These are phyloP conservation scores for Andrena bucephala DNA, from an alignment of 2,888 invertebrate genomes.

Conservation along the genomic window DNA sequence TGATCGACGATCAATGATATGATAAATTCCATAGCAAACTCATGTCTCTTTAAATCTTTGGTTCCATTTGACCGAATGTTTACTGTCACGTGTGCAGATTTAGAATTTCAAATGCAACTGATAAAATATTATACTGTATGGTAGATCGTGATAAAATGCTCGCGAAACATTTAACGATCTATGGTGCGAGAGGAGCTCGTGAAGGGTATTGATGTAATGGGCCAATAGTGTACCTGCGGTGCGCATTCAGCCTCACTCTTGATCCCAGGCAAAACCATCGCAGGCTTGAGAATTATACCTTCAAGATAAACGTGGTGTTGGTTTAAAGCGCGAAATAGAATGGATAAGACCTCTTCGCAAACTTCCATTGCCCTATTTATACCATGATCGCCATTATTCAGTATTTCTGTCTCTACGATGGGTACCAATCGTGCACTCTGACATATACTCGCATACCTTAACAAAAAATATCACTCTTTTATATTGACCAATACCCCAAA, in stretches of 20 bases:
- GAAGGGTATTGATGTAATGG: background rate
- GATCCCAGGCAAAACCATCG: slow-evolving; percentile 96
- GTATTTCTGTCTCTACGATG: slow-evolving; percentile 89
- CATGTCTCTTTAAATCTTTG: too few relatives aligned
- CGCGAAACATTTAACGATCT: too few relatives aligned
- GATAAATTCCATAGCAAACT: background rate
- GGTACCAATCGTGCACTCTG: slow-evolving; percentile 89
- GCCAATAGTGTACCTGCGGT: slow-evolving; percentile 58
- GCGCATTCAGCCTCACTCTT: slow-evolving; percentile 64
- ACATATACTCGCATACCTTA: slow-evolving; percentile 87
- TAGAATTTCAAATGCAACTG: too few relatives aligned
- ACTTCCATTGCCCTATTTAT: slow-evolving; percentile 87
- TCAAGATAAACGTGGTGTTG: slow-evolving; percentile 99
- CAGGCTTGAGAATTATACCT: slow-evolving; percentile 98
- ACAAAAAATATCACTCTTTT: background rate
- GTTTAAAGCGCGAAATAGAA: slow-evolving; percentile 88
- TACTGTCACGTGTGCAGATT: too few relatives aligned
- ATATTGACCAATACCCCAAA: background rate
- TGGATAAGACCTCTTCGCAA: slow-evolving; percentile 75
- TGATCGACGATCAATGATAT: background rate
- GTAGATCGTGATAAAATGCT: too few relatives aligned
- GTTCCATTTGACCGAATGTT: too few relatives aligned
- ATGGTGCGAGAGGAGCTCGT: too few relatives aligned
- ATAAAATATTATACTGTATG: too few relatives aligned
- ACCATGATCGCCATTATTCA: slow-evolving; percentile 87